Evolutionary conservation across 1,140 invertebrate species (phyloP).

Genomic region (Pissodes strobi): DNA sequence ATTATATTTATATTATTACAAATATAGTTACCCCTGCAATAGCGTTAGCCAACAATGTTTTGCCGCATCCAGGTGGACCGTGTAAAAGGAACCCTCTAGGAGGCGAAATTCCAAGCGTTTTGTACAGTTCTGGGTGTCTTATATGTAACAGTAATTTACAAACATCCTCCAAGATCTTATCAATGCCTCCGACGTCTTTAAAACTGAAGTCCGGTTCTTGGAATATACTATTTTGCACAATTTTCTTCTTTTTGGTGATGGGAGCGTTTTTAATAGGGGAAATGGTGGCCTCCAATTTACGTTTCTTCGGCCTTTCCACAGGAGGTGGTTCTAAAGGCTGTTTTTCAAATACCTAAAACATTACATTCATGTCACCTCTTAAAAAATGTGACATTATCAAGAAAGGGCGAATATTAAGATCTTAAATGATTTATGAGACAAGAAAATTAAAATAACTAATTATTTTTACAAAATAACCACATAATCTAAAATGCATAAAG

Average conservation of each 20-base stretch:
- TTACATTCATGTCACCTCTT: too few species aligned
- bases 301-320: background rate
- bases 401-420: too few species aligned
- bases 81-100: constrained; percentile 85
- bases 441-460: too few species aligned
- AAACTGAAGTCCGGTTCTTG: constrained; percentile 38
- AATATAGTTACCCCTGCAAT: constrained; percentile 92
- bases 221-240: too few species aligned
- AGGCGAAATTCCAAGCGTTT: constrained; percentile 76
- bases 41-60: constrained; percentile 88
- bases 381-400: too few species aligned
- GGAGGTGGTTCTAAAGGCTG: background rate
- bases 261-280: background rate
- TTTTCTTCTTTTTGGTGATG: background rate
- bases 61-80: constrained; percentile 92
- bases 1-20: too few species aligned
- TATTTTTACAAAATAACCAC: too few species aligned
- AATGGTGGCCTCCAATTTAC: constrained; percentile 10
- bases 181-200: constrained; percentile 74
- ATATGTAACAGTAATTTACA: constrained; percentile 81
- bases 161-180: constrained; percentile 73
- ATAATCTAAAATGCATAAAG: too few species aligned
- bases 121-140: constrained; percentile 79
- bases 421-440: too few species aligned
- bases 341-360: background rate